Base-by-base conservation (phyloP, 2,797 vertebrate genomes). In the Xyrichtys novacula region DNA sequence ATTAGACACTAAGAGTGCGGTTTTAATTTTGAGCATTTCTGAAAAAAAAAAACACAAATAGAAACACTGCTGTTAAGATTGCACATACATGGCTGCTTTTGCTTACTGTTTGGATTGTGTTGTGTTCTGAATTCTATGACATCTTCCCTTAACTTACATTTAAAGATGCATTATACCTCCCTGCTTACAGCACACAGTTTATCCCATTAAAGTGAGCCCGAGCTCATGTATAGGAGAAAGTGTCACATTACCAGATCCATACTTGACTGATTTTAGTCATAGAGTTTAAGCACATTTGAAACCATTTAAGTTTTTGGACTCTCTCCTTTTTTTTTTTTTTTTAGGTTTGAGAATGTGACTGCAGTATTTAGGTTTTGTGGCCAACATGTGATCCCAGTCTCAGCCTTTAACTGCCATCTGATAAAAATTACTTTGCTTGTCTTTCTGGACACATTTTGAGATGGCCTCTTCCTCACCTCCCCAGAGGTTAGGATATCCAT, bases 401-500 rank as follows among this genome's bases (percentile, higher is more conserved):
- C 47, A 54, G 53, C 11, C 50, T 67, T 4, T 38, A n/a, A 31
- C 25, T n/a, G 44, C 79, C 54, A 56, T 68, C 53, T 54, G 66
- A 65, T 77, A 29, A 29, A 54, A 70, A 86, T 73, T 47, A 72
- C 66, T 74, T 36, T 69, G 71, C 81, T 77, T 40, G 47, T 69
- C 47, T 76, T 65, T 75, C 59, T 44, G 52, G 76, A 65, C 67
- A 63, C 72, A 65, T 84, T 84, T 71, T 61, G n/a, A 81, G 84
- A 80, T 42, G 2, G 14, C 73, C 56, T 56, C 68, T 70, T 64
- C 75, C 44, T 70, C 55, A 16, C 76, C 73, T 78, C 80, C 83
- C 83, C 65, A 60, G 86, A 84, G 83, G 80, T 85, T 84, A 78
- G 80, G 57, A 74, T 80, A 85, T 85, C 88, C 81, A 87, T 91